Evolutionary conservation across 23 tunicate genomes (phyloP).

Genomic region (Trididemnum miniatum): DNA sequence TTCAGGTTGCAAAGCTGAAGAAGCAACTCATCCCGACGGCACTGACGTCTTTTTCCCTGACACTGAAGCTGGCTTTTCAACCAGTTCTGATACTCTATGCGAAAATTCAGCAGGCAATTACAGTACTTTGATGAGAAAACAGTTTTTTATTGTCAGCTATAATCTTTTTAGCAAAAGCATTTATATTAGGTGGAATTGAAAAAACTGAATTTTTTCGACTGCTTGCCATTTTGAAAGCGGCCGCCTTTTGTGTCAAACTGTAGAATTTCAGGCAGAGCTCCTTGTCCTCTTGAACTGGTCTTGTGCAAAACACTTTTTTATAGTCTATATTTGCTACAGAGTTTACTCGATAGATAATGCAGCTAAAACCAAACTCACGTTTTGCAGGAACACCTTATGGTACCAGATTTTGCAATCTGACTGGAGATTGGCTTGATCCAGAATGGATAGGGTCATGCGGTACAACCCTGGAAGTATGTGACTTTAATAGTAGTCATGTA

Average conservation of each 20-base stretch:
- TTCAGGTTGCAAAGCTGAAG: background rate
- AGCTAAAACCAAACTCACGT: background rate
- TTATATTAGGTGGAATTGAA: no score
- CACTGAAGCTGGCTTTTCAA: background rate
- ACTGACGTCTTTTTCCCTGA: background rate
- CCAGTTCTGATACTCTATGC: background rate
- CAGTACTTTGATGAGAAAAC: no score
- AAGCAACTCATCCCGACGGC: background rate
- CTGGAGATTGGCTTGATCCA: background rate
- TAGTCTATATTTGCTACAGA: background rate
- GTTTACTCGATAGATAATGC: background rate
- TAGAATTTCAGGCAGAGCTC: no score
- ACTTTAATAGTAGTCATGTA: background rate
- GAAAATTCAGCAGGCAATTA: background rate
- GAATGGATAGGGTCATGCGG: background rate
- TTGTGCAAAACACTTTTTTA: no score
- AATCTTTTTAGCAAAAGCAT: no score
- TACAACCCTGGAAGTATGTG: background rate
- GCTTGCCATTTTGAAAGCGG: no score
- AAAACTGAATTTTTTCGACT: no score
- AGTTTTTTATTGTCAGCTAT: no score
- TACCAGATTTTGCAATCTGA: background rate
- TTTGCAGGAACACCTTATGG: conserved; percentile 1
- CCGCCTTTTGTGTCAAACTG: no score
- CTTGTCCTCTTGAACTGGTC: no score